Base-by-base conservation (phyloP, 2,888 invertebrate genomes). In the Mimumesa dahlbomi region DNA sequence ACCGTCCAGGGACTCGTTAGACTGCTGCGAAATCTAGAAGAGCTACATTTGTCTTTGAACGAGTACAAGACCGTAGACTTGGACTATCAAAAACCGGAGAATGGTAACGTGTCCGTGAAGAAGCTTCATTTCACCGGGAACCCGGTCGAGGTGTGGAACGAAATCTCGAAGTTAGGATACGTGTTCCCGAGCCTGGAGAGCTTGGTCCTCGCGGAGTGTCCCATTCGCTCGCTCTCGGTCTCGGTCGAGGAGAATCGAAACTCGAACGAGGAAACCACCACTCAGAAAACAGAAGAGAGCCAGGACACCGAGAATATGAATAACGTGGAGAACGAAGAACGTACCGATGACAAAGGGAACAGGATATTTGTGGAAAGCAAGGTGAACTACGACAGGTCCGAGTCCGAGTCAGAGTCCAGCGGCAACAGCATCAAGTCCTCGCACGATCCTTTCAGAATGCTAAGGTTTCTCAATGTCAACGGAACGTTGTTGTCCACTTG, bases 11-110 rank as follows among this genome's bases (percentile, higher is more conserved):
- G 93, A 46, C 90, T 98, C 71, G 91, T 97, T 56, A 93, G 93
- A 84, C 92, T 94, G 84, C 91, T 96, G 72, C 95, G 94, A 62
- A 93, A 94, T 86, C 91, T 98, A 42, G 95, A 97, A 91, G 98
- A 98, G 90, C 91, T 98, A 75, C 98, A 98, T 90, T 91, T 98
- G 83, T 97, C 98, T 86, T 92, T 97, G 69, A 98, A 98, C 90
- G 95, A 96, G 87, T 97, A 96, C 89, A 92, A 93, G 21, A 92
- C 93, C 77, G 95, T 97, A 36, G 92, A 95, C 62, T 90, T 96
- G 16, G 88, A 90, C 16, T 85, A 85, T 83, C 82, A 86, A 73
- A 83, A 84, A 31, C 77, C 77, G 6, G 86, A 86, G 58, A 88
- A 88, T 38, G 91, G 92, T 4, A 96, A 96, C 84, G 90, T 91